Percentiles rank a stretch among this genome's conserved stretches.
Evolutionary conservation across 2,888 invertebrate genomes (phyloP).

Genomic region (Spodoptera exigua): DNA sequence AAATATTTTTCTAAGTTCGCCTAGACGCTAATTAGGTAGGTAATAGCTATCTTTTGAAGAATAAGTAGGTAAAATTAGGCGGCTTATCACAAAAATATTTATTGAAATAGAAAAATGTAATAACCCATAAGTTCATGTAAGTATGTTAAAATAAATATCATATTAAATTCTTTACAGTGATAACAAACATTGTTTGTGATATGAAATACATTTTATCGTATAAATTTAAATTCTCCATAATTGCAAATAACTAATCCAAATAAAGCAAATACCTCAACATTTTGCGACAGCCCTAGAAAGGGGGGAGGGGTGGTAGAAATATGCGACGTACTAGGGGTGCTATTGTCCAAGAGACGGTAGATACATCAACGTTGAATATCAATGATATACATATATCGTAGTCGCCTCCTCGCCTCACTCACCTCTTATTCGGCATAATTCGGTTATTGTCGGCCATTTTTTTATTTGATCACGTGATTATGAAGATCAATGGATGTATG

Average conservation of each 20-base stretch:
- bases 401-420: slow-evolving; percentile 55
- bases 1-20: too few relatives aligned
- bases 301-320: slow-evolving; percentile 69
- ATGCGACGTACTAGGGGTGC: slow-evolving; percentile 72
- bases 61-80: too few relatives aligned
- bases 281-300: slow-evolving; percentile 64
- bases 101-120: too few relatives aligned
- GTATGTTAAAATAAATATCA: too few relatives aligned
- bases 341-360: slow-evolving; percentile 74
- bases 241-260: slow-evolving; percentile 1
- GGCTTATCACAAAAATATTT: too few relatives aligned
- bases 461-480: slow-evolving; percentile 77
- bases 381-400: slow-evolving; percentile 79
- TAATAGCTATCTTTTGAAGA: too few relatives aligned
- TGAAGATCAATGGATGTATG: slow-evolving; percentile 70
- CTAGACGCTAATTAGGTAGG: too few relatives aligned
- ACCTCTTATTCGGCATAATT: slow-evolving; percentile 77
- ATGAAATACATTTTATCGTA: too few relatives aligned
- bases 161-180: too few relatives aligned
- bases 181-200: too few relatives aligned
- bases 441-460: slow-evolving; percentile 72
- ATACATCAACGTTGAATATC: slow-evolving; percentile 85
- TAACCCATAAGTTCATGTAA: too few relatives aligned
- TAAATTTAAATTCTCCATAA: too few relatives aligned
- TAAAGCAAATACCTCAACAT: slow-evolving; percentile 22